A percentile compares a stretch with the other conserved stretches of the same genome.
Conservation (phyloP, 2,797 vertebrate genomes). For the Ataeniobius toweri region DNA sequence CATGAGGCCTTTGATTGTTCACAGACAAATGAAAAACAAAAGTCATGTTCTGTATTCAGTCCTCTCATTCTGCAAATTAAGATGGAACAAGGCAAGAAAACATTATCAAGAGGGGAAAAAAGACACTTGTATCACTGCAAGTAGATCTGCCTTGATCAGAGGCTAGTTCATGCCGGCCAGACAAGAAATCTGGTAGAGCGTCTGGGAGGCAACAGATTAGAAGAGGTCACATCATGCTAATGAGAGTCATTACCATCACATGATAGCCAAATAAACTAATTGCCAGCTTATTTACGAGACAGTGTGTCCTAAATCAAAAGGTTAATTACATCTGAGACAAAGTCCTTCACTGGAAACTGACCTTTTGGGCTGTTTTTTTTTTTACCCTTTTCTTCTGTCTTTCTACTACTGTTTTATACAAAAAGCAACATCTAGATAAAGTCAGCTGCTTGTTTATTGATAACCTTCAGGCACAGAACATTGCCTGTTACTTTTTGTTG, state of each 20-base stretch:
- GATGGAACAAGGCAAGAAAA: conserved; percentile 26
- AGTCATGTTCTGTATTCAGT: conserved; percentile 32
- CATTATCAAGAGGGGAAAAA: conserved; percentile 15
- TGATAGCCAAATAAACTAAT: conserved; percentile 83
- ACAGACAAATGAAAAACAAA: conserved; percentile 35
- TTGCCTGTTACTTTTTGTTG: conserved; percentile 88
- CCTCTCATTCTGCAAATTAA: conserved; percentile 55
- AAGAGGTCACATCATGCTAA: conserved; percentile 80
- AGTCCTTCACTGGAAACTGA: conserved; percentile 84
- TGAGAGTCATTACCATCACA: conserved; percentile 82
- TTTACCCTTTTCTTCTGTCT: conserved; percentile 27
- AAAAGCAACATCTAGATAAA: conserved; percentile 85
- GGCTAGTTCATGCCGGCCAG: conserved; percentile 44
- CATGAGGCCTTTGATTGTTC: conserved; percentile 45
- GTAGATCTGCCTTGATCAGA: conserved; percentile 58
- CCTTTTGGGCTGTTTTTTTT: conserved; percentile 66
- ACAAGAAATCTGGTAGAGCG: conserved; percentile 51
- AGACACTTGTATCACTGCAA: conserved; percentile 41
- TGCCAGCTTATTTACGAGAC: conserved; percentile 76
- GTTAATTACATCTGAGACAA: conserved; percentile 84
- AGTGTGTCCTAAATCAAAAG: conserved; percentile 78
- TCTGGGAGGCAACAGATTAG: conserved; percentile 76
- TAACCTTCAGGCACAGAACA: conserved; percentile 94
- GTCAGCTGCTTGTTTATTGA: conserved; percentile 88
- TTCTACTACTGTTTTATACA: conserved; percentile 50